Conservation (phyloP, 2,113 vertebrate genomes). For the Cyanocitta stelleri region DNA sequence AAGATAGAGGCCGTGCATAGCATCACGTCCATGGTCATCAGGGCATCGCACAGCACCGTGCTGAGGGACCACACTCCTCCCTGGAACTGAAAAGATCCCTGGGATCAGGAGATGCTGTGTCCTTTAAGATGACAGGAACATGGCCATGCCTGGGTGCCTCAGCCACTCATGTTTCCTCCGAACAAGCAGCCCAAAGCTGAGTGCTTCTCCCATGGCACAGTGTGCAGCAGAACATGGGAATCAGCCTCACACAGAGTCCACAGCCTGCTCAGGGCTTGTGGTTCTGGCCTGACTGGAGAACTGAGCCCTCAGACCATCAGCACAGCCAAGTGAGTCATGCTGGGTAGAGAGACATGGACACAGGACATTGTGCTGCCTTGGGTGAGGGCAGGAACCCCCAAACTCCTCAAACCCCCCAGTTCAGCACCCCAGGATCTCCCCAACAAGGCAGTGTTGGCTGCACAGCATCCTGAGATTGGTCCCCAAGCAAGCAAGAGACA, state of each 20-base stretch:
- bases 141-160: fast-evolving
- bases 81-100: conserved; percentile 78
- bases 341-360: neutral
- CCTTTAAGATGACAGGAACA: neutral
- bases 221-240: neutral
- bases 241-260: neutral
- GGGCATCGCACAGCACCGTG: conserved; percentile 79
- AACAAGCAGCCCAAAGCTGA: neutral
- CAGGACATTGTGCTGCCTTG: neutral
- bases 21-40: conserved; percentile 96
- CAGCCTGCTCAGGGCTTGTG: neutral
- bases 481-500: neutral
- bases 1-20: conserved; percentile 93
- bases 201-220: fast-evolving
- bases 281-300: neutral
- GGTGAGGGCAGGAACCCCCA: neutral
- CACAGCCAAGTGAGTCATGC: neutral
- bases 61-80: conserved; percentile 87
- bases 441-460: neutral
- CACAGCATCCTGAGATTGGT: fast-evolving
- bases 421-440: neutral
- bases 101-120: neutral
- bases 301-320: neutral
- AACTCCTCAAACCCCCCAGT: neutral
- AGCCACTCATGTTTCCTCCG: neutral